phyloP scores from a whole-genome alignment of 1,140 invertebrate genomes.

The Trichonephila clavipes region DNA sequence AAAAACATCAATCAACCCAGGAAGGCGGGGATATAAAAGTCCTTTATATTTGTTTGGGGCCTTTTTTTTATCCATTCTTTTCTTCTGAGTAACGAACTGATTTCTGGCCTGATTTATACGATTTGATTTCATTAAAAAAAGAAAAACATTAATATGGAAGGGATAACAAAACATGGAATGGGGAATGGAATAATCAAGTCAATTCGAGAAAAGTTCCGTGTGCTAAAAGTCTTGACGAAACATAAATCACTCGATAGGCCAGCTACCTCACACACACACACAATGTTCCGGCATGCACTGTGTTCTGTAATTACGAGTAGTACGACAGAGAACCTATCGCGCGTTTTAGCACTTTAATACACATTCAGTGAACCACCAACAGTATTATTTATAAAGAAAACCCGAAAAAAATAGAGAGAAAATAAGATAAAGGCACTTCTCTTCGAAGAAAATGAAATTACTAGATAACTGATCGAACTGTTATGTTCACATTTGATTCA shows the following conservation, averaged over 20 bases:
- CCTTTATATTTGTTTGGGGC: conserved; percentile 30
- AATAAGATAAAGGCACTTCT: too few relatives aligned
- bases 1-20: conserved; percentile 66
- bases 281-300: background rate
- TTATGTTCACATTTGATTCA: too few relatives aligned
- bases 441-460: too few relatives aligned
- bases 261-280: too few relatives aligned
- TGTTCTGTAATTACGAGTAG: background rate
- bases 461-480: too few relatives aligned
- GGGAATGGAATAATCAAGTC: background rate
- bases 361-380: too few relatives aligned
- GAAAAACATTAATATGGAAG: background rate
- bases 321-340: background rate
- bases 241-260: background rate
- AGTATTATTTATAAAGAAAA: too few relatives aligned
- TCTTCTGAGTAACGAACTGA: conserved; percentile 8
- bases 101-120: background rate
- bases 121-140: conserved; percentile 5
- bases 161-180: background rate
- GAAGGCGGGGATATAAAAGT: conserved; percentile 38
- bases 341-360: too few relatives aligned
- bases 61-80: background rate
- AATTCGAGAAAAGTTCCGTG: background rate
- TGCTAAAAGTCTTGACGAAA: background rate
- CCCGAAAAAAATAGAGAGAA: too few relatives aligned